phyloP scores from a whole-genome alignment of 2,888 invertebrate species.

The Andrena marginata region DNA sequence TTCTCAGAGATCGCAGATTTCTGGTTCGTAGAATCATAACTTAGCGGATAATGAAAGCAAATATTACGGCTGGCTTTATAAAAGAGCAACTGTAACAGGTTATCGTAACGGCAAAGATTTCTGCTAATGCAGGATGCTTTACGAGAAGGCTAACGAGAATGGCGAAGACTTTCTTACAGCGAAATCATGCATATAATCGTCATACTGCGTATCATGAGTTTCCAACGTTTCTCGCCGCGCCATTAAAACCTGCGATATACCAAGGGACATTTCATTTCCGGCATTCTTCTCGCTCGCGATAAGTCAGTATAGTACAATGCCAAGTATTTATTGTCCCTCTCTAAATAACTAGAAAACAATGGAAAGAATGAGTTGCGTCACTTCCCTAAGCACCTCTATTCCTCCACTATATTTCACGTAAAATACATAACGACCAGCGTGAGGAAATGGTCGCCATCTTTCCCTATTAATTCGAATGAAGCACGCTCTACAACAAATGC shows the following conservation, averaged over 20 bases:
- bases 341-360: background rate
- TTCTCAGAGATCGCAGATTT: background rate
- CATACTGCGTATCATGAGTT: conserved; percentile 52
- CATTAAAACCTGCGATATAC: conserved; percentile 43
- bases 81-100: conserved; percentile 11
- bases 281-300: conserved; percentile 47
- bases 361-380: too few relatives aligned
- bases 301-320: background rate
- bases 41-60: background rate
- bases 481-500: background rate
- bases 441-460: too few relatives aligned
- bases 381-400: background rate
- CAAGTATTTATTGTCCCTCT: conserved; percentile 44
- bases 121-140: conserved; percentile 26
- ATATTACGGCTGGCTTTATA: conserved; percentile 3
- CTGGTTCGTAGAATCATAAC: conserved; percentile 11
- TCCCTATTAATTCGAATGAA: background rate
- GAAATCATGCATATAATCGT: conserved; percentile 53
- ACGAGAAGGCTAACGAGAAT: conserved; percentile 53
- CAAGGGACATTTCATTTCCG: conserved; percentile 52
- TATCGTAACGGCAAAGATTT: conserved; percentile 12
- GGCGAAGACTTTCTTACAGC: conserved; percentile 32
- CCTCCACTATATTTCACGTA: background rate
- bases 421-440: too few relatives aligned
- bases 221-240: conserved; percentile 50